Evolutionary conservation across 2,797 vertebrate genomes (phyloP).

Genomic region (Lophotriccus pileatus): DNA sequence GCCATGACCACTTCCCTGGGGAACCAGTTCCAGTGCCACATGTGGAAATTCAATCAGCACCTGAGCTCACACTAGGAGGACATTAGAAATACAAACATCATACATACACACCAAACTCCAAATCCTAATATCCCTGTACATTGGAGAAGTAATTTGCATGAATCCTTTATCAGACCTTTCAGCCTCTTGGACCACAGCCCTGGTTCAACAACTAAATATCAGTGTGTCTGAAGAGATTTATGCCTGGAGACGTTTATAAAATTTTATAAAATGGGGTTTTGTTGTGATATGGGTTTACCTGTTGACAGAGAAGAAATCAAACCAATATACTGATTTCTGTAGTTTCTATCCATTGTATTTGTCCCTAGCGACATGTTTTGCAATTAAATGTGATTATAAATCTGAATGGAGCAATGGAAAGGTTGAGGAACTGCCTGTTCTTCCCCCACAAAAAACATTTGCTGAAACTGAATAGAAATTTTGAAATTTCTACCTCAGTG

Average conservation of each 20-base stretch:
- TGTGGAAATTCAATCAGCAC: background rate
- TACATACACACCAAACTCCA: background rate
- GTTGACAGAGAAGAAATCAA: background rate
- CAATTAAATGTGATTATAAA: background rate
- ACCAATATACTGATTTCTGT: background rate
- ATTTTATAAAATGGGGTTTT: rapidly evolving
- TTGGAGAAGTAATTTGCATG: background rate
- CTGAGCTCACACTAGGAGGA: background rate
- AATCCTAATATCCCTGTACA: background rate
- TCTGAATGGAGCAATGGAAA: background rate
- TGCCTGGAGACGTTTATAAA: background rate
- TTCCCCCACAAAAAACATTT: background rate
- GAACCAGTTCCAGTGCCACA: background rate
- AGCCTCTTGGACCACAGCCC: background rate
- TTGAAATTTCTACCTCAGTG: background rate
- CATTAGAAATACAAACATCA: background rate
- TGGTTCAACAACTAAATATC: background rate
- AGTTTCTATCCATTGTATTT: background rate
- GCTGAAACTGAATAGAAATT: background rate
- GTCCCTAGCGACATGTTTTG: background rate
- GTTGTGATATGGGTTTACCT: background rate
- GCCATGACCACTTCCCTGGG: background rate
- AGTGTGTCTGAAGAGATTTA: background rate
- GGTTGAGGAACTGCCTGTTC: background rate
- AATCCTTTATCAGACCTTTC: background rate